Base-by-base conservation (phyloP, 2,797 vertebrate genomes). In the Ptychobarbus kaznakovi region DNA sequence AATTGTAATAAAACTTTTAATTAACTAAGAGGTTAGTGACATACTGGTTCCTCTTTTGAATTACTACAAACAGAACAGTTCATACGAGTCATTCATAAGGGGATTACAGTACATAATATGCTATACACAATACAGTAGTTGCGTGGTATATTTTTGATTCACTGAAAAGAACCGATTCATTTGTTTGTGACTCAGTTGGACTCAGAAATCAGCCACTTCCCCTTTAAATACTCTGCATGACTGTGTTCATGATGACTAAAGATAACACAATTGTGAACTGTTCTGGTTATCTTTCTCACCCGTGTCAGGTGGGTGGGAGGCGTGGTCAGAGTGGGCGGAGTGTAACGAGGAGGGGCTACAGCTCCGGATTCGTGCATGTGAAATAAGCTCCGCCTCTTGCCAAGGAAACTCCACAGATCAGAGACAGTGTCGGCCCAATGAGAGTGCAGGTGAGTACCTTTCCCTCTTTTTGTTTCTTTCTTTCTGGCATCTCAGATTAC, bases 261-360 rank as follows among this genome's bases (percentile, higher is more conserved):
- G 10, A 42, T 18, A 11, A 18, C 16, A 61, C 58, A 7, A 0
- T 18, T 42, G n/a, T n/a, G 38, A 49, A 22, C 9, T 65, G 22
- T 53, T 35, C 1, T 44, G 56, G 44, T 81, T 11, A 1, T 69
- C 16, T 56, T 38, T 28, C 25, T 38, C 66, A 35, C 18, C 78
- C 69, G 32, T 82, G 20, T 65, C 81, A 98, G 97, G 96, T 89
- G 96, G 94, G 87, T 96, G 96, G 96, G 95, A 93, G 0, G 94
- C 93, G 1, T 99, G 97, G 97, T 96, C 97, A 0, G 92, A 94
- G 28, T 99, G 97, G 97, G 96, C 96, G 0, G 90, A 92, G 1
- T 99, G 97, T 0, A 95, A 96, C 1, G 91, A 94, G 0, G 94
- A 96, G 0, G 95, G 96, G 12, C 18, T 92, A 87, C 97, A 98